A percentile compares a stretch with the other conserved stretches of the same genome.
Conservation (phyloP, 2,888 invertebrate genomes). For the Hymenopus coronatus region DNA sequence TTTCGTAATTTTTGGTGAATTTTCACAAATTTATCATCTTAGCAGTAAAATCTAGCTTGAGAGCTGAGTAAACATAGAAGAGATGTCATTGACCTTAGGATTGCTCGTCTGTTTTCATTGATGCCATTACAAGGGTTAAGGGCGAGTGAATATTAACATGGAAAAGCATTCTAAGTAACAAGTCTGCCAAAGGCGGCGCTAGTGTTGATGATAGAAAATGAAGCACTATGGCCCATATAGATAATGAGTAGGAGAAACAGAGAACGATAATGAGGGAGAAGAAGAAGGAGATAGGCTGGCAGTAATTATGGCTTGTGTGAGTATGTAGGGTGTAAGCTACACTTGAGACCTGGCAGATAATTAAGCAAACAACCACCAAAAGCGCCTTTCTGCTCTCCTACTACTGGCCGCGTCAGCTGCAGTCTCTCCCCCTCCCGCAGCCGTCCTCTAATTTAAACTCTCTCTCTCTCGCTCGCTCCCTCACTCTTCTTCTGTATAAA, state of each 20-base stretch:
- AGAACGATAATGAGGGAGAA: background rate
- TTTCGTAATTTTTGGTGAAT: too few species aligned
- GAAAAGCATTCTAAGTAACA: constrained; percentile 11
- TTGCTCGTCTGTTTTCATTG: constrained; percentile 8
- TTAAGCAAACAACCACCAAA: constrained; percentile 33
- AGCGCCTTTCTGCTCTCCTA: constrained; percentile 7
- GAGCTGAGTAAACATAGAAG: background rate
- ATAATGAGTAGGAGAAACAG: constrained; percentile 18
- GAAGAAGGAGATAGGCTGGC: background rate
- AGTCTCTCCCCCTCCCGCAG: background rate
- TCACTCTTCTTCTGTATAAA: constrained; percentile 17
- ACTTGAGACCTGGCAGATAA: constrained; percentile 30
- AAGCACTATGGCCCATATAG: constrained; percentile 14
- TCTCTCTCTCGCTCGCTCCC: background rate
- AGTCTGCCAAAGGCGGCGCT: background rate
- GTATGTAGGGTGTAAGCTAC: constrained; percentile 27
- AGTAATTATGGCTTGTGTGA: constrained; percentile 30
- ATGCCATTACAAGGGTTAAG: background rate
- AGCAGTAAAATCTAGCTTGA: too few species aligned
- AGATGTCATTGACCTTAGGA: constrained; percentile 3
- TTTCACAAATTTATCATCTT: too few species aligned
- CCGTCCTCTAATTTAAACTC: constrained; percentile 17
- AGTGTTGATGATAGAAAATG: constrained; percentile 2
- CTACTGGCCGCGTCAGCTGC: constrained; percentile 21
- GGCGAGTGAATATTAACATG: background rate